Percentiles rank a stretch among this genome's conserved stretches.
phyloP scores from a whole-genome alignment of 2,888 invertebrate species.

The Leucoma salicis region DNA sequence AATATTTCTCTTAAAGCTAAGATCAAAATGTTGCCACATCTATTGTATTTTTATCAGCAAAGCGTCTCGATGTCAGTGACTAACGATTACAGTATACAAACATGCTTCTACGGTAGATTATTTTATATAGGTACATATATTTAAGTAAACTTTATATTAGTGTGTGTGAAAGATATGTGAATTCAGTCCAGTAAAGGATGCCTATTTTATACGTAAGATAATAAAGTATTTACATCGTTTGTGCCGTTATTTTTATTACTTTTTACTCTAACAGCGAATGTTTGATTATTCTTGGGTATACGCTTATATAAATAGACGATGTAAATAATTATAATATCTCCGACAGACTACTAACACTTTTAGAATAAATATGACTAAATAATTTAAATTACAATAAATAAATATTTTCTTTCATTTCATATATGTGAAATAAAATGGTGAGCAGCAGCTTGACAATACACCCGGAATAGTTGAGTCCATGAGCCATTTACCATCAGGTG shows the following conservation, averaged over 20 bases:
- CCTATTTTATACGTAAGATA: slow-evolving; percentile 19
- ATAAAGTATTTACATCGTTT: slow-evolving; percentile 27
- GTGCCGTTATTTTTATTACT: slow-evolving; percentile 22
- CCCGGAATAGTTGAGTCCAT: too few relatives aligned
- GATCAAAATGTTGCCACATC: slow-evolving; percentile 41
- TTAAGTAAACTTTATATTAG: slow-evolving; percentile 18
- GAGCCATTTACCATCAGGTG: too few relatives aligned
- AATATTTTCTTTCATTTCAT: too few relatives aligned
- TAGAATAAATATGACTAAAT: too few relatives aligned
- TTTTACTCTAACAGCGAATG: background rate
- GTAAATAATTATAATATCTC: background rate
- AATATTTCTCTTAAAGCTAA: too few relatives aligned
- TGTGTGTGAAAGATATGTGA: slow-evolving; percentile 30
- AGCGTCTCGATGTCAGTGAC: slow-evolving; percentile 61
- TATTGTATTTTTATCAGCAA: slow-evolving; percentile 48
- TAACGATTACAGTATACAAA: slow-evolving; percentile 59
- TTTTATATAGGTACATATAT: slow-evolving; percentile 23
- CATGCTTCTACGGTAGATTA: slow-evolving; percentile 43
- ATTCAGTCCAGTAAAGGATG: slow-evolving; percentile 31
- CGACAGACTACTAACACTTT: too few relatives aligned
- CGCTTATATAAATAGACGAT: background rate
- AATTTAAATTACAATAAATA: too few relatives aligned
- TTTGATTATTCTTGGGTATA: background rate
- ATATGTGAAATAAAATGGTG: too few relatives aligned
- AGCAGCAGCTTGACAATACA: too few relatives aligned